Conservation (phyloP, 2,113 vertebrate species). For the Chionodraco myersi region DNA sequence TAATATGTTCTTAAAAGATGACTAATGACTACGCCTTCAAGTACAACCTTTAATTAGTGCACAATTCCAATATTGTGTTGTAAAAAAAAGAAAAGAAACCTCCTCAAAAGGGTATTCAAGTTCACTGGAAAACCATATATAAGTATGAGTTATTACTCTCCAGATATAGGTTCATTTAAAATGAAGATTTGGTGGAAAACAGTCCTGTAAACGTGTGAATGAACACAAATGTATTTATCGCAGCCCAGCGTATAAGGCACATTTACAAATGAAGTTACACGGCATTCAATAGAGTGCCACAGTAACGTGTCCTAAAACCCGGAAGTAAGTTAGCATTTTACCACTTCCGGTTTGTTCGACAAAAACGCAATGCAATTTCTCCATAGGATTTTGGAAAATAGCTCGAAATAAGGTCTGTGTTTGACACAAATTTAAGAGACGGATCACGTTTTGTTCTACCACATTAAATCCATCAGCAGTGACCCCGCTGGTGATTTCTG, state of each 20-base stretch:
- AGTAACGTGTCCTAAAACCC: too few relatives aligned
- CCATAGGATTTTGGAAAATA: too few relatives aligned
- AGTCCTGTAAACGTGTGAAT: background rate
- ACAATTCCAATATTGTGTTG: background rate
- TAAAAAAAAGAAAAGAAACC: background rate
- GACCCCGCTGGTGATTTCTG: too few relatives aligned
- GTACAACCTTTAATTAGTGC: conserved; percentile 3
- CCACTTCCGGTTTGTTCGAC: too few relatives aligned
- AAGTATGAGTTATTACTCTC: conserved; percentile 10
- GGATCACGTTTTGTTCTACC: too few relatives aligned
- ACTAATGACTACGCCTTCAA: background rate
- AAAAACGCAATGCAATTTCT: too few relatives aligned
- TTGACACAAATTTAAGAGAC: too few relatives aligned
- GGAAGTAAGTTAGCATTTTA: too few relatives aligned
- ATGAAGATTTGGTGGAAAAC: background rate
- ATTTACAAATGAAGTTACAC: conserved; percentile 1
- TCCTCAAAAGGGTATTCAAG: background rate
- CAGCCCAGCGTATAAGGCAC: background rate
- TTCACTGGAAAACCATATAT: background rate
- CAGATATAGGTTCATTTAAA: background rate
- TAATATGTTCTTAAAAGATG: conserved; percentile 20
- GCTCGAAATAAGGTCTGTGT: too few relatives aligned
- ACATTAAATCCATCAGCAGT: too few relatives aligned
- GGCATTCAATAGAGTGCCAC: too few relatives aligned
- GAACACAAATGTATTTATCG: background rate